phyloP scores from a whole-genome alignment of 2,113 vertebrate genomes.

The Sardina pilchardus region DNA sequence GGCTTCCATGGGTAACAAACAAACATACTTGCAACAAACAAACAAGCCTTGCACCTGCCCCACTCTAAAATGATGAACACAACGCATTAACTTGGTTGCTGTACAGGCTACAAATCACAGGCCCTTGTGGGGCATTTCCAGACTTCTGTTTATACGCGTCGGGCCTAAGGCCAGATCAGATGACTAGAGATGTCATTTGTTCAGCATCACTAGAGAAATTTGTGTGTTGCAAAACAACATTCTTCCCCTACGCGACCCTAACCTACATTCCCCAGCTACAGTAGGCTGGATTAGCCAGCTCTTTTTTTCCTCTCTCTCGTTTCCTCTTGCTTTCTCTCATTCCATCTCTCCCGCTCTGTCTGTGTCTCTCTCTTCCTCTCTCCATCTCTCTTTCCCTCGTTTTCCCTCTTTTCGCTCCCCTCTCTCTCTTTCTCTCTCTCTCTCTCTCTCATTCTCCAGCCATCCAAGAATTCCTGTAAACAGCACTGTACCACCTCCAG shows the following conservation, averaged over 20 bases:
- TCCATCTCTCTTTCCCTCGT: neutral
- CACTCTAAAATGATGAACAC: neutral
- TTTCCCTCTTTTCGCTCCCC: neutral
- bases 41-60: neutral
- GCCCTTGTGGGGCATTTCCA: neutral
- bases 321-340: neutral
- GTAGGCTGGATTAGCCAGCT: conserved; percentile 6
- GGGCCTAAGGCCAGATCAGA: conserved; percentile 4
- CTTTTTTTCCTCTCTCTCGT: neutral
- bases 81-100: neutral
- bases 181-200: conserved; percentile 15
- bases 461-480: conserved; percentile 61
- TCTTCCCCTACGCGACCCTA: neutral
- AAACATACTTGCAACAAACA: neutral
- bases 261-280: neutral
- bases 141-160: neutral
- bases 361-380: neutral
- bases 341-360: neutral
- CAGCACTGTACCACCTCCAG: conserved; percentile 46
- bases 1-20: neutral
- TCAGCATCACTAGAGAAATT: conserved; percentile 13
- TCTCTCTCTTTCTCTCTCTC: neutral
- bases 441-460: conserved; percentile 28
- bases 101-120: neutral
- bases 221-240: neutral